Evolutionary conservation across 2,113 vertebrate species (phyloP), one percentile per base, ranked within the genome.

Genomic region (Madoqua kirkii): DNA sequence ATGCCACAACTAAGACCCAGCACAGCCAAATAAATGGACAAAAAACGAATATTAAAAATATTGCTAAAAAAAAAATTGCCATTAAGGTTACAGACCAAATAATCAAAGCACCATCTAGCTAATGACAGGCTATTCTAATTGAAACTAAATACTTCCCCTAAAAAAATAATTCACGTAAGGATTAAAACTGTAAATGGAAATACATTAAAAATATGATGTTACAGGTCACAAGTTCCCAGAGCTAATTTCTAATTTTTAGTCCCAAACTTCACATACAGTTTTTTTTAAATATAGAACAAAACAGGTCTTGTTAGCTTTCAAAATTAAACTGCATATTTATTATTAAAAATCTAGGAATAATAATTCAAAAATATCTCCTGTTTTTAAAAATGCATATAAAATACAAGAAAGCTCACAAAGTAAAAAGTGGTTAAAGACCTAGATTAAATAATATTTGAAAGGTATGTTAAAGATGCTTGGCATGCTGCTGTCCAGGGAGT

Each of bases 241-340:
- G 14, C 21, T 90, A 95, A 94, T 95, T 96, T 16, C 71, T 83
- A 71, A 7, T 71, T 94, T 96, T 95, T 23, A 93, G 86, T 14
- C 50, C 48, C 62, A 96, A 91, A 96, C 0, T 64, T 25, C 7
- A 48, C 10, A 94, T 6, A 62, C 1, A 84, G 81, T 64, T 92
- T 29, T 94, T 19, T 12, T 12, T 0, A 6, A 93, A 64, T 19
- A 93, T 6, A 79, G 40, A 55, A 60, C 2, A 95, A 86, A 95
- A 97, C 19, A 59, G 2, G 36, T 91, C 71, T 78, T 94, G 7
- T 92, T 83, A 82, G 3, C 81, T 95, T 88, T 90, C 45, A 86
- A 98, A 95, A 91, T 89, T 87, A 98, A 96, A 92, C 19, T 71
- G 2, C 60, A 76, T 88, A 74, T 84, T 84, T 95, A 67, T 14